A percentile compares a stretch with the other conserved stretches of the same genome.
phyloP scores from a whole-genome alignment of 1,140 invertebrate species.

The Hycleus cichorii region DNA sequence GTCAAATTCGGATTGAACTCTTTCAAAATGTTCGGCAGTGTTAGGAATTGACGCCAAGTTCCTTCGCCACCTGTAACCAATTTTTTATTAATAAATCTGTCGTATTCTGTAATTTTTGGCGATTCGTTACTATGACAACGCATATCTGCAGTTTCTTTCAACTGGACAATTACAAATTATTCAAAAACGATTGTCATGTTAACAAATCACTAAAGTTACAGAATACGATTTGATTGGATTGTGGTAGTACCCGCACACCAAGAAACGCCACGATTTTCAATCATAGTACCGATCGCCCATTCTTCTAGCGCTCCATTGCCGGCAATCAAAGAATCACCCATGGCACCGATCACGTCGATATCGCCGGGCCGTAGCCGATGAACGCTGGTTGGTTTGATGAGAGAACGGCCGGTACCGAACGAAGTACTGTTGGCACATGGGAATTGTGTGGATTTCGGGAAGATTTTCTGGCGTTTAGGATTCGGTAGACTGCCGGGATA shows the following conservation, averaged over 20 bases:
- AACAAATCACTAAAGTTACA: no score
- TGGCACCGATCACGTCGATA: constrained; percentile 67
- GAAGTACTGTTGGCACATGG: constrained; percentile 34
- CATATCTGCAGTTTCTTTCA: no score
- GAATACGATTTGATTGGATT: no score
- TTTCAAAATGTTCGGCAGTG: constrained; percentile 65
- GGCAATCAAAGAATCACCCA: constrained; percentile 73
- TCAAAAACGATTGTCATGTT: no score
- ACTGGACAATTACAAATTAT: no score
- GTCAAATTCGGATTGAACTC: constrained; percentile 60
- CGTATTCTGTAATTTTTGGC: no score
- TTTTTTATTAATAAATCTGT: not conserved
- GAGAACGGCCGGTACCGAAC: constrained; percentile 24
- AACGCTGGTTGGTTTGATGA: constrained; percentile 41
- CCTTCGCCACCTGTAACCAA: constrained; percentile 54
- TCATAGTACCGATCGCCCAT: constrained; percentile 62
- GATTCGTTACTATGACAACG: no score
- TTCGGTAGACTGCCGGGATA: constrained; percentile 20
- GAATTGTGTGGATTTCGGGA: constrained; percentile 32
- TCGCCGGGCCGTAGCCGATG: constrained; percentile 63
- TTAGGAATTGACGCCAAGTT: constrained; percentile 60
- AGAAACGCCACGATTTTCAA: constrained; percentile 69
- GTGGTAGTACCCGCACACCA: constrained; percentile 57
- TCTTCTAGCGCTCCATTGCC: constrained; percentile 68
- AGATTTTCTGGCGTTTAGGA: constrained; percentile 23